Conservation (phyloP, 1,140 invertebrate genomes). For the Melitaea cinxia region DNA sequence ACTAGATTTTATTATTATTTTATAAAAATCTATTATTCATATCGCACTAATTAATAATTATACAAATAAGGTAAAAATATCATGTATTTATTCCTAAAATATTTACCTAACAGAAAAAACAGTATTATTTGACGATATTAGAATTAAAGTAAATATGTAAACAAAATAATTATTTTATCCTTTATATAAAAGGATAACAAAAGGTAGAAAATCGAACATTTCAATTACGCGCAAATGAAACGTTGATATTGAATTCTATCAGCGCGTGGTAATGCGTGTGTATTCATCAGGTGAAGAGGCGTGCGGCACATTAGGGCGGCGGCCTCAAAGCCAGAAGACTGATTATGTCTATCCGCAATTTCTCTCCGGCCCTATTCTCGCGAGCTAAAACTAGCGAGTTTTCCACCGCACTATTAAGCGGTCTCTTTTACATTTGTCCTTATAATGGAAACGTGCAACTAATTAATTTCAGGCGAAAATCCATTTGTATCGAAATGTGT, state of each 20-base stretch:
- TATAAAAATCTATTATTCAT: no score
- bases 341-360: slow-evolving; percentile 81
- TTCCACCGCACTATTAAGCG: slow-evolving; percentile 80
- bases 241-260: slow-evolving; percentile 75
- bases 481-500: slow-evolving; percentile 80
- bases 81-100: no score
- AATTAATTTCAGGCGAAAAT: slow-evolving; percentile 80
- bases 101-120: neutral
- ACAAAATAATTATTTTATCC: slow-evolving; percentile 4
- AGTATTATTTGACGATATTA: neutral
- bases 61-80: no score
- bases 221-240: slow-evolving; percentile 67
- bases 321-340: slow-evolving; percentile 81
- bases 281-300: slow-evolving; percentile 77
- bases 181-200: slow-evolving; percentile 24
- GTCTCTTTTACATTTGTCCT: slow-evolving; percentile 81
- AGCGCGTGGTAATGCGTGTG: slow-evolving; percentile 62
- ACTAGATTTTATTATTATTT: no score
- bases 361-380: slow-evolving; percentile 79
- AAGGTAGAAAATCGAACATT: slow-evolving; percentile 43
- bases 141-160: neutral
- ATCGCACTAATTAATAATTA: no score
- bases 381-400: slow-evolving; percentile 81
- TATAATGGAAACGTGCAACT: slow-evolving; percentile 81
- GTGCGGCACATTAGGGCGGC: slow-evolving; percentile 71